Evolutionary conservation across 2,888 invertebrate genomes (phyloP).

Genomic region (Sphaerophoria rueppellii): DNA sequence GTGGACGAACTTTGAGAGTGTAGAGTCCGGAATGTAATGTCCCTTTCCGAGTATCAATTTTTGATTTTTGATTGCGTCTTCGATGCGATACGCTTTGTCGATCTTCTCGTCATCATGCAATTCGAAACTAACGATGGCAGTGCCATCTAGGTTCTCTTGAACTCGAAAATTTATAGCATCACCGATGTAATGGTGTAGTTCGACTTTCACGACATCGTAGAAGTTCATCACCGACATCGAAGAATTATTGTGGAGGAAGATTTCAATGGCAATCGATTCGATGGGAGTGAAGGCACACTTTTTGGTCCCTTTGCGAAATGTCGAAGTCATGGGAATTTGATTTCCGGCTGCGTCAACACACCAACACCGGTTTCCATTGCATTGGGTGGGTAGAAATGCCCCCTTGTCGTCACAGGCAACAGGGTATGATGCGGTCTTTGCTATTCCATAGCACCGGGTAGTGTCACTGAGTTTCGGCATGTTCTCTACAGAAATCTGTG

Average conservation of each 20-base stretch:
- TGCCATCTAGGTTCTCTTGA: conserved; percentile 83
- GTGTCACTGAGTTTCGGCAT: conserved; percentile 77
- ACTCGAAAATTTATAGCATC: conserved; percentile 83
- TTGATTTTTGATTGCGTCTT: conserved; percentile 86
- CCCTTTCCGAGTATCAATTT: conserved; percentile 78
- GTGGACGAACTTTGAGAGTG: conserved; percentile 86
- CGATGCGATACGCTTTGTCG: conserved; percentile 90
- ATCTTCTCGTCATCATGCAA: conserved; percentile 89
- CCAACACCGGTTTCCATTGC: conserved; percentile 89
- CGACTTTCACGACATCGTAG: conserved; percentile 82
- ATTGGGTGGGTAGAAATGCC: conserved; percentile 89
- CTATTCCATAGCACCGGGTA: conserved; percentile 82
- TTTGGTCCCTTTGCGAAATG: conserved; percentile 84
- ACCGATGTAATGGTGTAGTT: conserved; percentile 81
- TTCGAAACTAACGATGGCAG: conserved; percentile 84
- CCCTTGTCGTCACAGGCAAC: conserved; percentile 87
- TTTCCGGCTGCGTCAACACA: conserved; percentile 93
- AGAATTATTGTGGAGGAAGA: conserved; percentile 87
- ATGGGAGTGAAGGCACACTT: conserved; percentile 87
- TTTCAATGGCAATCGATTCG: conserved; percentile 88
- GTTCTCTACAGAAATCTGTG: conserved; percentile 79
- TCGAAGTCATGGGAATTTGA: conserved; percentile 85
- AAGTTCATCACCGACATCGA: conserved; percentile 83
- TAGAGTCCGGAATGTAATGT: conserved; percentile 85
- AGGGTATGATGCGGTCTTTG: conserved; percentile 81